phyloP scores from a whole-genome alignment of 2,888 invertebrate genomes.

The Aproaerema taeniolella region DNA sequence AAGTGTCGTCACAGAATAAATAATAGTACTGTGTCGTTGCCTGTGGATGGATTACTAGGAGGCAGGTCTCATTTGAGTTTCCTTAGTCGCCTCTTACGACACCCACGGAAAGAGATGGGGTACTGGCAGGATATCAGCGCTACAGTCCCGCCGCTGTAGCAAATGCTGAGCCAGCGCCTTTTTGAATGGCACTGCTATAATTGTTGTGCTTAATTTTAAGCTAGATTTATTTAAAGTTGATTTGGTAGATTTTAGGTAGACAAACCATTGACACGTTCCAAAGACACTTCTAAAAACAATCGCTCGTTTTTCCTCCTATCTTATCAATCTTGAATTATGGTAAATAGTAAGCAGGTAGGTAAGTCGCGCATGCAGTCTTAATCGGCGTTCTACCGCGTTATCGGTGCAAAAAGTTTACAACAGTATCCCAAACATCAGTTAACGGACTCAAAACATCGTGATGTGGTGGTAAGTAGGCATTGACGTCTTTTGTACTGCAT shows the following conservation, averaged over 20 bases:
- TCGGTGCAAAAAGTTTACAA: slow-evolving; percentile 37
- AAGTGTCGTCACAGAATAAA: too few species aligned
- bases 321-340: slow-evolving; percentile 54
- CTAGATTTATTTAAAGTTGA: background rate
- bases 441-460: slow-evolving; percentile 26
- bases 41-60: too few species aligned
- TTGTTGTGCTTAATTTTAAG: too few species aligned
- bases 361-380: slow-evolving; percentile 45
- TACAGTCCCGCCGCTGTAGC: too few species aligned
- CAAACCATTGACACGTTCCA: slow-evolving; percentile 1
- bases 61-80: too few species aligned
- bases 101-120: too few species aligned
- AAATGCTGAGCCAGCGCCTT: too few species aligned
- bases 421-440: slow-evolving; percentile 37
- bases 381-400: slow-evolving; percentile 29
- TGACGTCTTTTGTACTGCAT: too few species aligned
- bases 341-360: slow-evolving; percentile 38
- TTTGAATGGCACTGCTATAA: too few species aligned
- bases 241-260: background rate
- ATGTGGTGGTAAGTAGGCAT: slow-evolving; percentile 16
- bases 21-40: too few species aligned
- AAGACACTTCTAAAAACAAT: background rate
- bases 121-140: too few species aligned
- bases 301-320: slow-evolving; percentile 26
- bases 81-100: too few species aligned